Percentiles rank a stretch among this genome's conserved stretches.
Conservation (phyloP, 2,113 vertebrate species). For the Semnornis frantzii region DNA sequence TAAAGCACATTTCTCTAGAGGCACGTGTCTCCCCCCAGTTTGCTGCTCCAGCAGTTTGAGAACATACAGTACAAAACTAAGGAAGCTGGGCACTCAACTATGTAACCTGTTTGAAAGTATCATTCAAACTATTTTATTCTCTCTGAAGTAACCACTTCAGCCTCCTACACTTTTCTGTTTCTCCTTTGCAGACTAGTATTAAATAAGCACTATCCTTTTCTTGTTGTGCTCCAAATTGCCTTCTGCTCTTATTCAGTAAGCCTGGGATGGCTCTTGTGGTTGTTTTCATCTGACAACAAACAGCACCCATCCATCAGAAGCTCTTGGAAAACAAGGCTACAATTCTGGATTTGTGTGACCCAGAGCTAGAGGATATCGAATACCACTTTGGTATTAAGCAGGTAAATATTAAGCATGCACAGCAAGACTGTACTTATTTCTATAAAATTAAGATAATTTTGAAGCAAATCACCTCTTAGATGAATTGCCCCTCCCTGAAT, state of each 20-base stretch:
- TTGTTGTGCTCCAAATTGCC: neutral
- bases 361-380: neutral
- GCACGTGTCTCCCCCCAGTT: neutral
- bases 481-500: neutral
- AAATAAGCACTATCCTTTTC: neutral
- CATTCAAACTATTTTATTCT: neutral
- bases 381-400: neutral
- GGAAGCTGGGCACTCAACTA: neutral
- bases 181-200: neutral
- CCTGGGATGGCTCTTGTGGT: neutral
- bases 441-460: neutral
- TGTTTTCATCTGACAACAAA: neutral
- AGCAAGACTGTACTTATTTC: neutral
- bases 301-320: neutral
- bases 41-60: neutral
- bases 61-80: neutral
- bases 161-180: neutral
- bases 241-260: neutral
- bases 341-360: neutral
- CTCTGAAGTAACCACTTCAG: neutral
- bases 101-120: neutral
- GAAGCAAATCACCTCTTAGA: neutral
- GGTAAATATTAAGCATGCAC: neutral
- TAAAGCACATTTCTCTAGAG: neutral
- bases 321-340: neutral